Percentiles rank a stretch among this genome's conserved stretches.
These are phyloP conservation scores for Metopolophium dirhodum DNA, from an alignment of 1,140 invertebrate genomes.

Conservation along the genomic window DNA sequence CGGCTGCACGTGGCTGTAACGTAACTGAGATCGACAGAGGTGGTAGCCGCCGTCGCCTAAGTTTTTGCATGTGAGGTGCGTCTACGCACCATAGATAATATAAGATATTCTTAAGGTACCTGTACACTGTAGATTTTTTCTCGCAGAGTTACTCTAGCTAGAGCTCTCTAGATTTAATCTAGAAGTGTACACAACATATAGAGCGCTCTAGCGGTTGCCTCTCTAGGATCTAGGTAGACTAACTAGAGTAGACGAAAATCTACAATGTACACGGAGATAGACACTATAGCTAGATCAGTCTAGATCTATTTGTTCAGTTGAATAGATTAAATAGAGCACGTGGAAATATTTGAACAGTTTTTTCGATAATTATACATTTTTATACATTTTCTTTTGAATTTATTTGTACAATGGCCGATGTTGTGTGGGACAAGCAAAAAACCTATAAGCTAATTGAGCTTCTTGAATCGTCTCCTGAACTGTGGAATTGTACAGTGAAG, in stretches of 20 bases:
- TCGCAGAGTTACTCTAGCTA: neutral
- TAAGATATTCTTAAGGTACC: too few species aligned
- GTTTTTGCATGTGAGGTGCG: too few species aligned
- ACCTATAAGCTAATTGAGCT: too few species aligned
- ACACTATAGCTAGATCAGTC: conserved; percentile 43
- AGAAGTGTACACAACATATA: conserved; percentile 19
- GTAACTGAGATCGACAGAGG: too few species aligned
- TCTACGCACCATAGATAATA: too few species aligned
- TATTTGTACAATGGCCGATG: too few species aligned
- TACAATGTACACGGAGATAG: conserved; percentile 32
- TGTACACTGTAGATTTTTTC: conserved; percentile 3
- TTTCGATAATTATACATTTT: too few species aligned
- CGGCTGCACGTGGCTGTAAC: too few species aligned
- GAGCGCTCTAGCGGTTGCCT: conserved; percentile 30
- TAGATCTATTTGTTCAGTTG: conserved; percentile 3
- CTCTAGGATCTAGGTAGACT: conserved; percentile 20
- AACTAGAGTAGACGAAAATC: conserved; percentile 22
- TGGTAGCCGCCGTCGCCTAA: too few species aligned
- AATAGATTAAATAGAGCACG: conserved; percentile 46
- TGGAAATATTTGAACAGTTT: too few species aligned
- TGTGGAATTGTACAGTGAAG: conserved; percentile 36
- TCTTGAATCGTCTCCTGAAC: conserved; percentile 35
- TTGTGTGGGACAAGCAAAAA: too few species aligned
- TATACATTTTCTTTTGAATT: too few species aligned
- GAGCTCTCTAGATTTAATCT: neutral